Evolutionary conservation across 1,140 invertebrate genomes (phyloP), one percentile per base, ranked within the genome.

Genomic region (Monochamus saltuarius): DNA sequence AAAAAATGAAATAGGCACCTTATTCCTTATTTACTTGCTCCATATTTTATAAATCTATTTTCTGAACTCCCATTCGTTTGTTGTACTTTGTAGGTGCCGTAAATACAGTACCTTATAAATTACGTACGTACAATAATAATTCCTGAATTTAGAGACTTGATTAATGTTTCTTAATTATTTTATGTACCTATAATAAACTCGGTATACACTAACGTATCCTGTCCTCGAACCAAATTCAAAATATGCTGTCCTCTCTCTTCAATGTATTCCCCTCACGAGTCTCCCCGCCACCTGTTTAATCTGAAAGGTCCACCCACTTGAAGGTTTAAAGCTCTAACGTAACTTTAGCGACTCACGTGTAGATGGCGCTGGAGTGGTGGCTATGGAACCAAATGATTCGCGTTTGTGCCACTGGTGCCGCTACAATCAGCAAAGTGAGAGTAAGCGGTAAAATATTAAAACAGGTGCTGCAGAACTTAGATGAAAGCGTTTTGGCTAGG

Each of bases 181-280:
- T 29, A 29, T 29, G 22, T 29, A 29, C 22, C 22, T 29, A 29
- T 29, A 29, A 29, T 29, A 29, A 29, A 29, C 22, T 29, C 2
- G 22, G 22, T 29, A 29, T 29, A 29, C 6, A 29, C 22, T 29
- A 29, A 29, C 22, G 22, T 29, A 29, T 29, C 22, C 22, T 29
- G 22, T 29, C 22, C 22, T 29, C 22, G 22, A 51, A 34, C 49
- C 49, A 51, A 37, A 46, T 17, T n/a, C n/a, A 37, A 14, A 29
- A 34, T 51, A 34, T 42, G 7, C 13, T 42, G n/a, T 35, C 11
- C 43, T 59, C 61, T 47, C 56, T 56, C 10, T 47, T 50, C 42
- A 19, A 7, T 38, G 50, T 59, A 59, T 59, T 63, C 64, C 60
- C 64, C 64, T 66, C 14, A 35, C 17, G 22, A 17, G 42, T 14